Percentiles rank a stretch among this genome's conserved stretches.
Conservation (phyloP, 2,797 vertebrate species). For the Xerus rutilus region DNA sequence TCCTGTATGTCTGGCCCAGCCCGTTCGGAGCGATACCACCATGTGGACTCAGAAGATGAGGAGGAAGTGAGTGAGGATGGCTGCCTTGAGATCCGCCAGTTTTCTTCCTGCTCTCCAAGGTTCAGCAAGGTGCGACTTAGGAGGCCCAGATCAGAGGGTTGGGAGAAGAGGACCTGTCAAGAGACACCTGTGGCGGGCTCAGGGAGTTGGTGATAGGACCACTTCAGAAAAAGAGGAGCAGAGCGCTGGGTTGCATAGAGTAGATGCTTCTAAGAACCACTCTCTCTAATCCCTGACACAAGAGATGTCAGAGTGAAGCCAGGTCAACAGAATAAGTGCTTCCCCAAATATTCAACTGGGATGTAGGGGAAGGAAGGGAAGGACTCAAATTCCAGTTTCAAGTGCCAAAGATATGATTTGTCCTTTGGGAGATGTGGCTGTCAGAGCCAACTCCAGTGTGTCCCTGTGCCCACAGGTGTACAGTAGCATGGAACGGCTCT, state of each 20-base stretch:
- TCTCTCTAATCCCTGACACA: background rate
- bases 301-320: background rate
- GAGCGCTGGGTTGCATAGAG: background rate
- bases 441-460: background rate
- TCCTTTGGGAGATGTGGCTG: background rate
- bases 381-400: background rate
- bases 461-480: slow-evolving; percentile 91
- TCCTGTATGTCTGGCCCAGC: slow-evolving; percentile 87
- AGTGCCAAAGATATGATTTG: background rate
- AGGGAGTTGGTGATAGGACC: background rate
- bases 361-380: background rate
- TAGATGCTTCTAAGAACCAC: background rate
- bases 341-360: background rate
- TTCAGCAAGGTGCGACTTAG: slow-evolving; percentile 94
- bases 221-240: background rate
- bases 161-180: background rate
- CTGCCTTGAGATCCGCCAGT: slow-evolving; percentile 96
- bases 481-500: slow-evolving; percentile 98
- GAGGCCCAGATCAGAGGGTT: background rate
- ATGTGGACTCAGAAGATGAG: slow-evolving; percentile 97
- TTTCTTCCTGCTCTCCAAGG: slow-evolving; percentile 97
- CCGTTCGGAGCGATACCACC: slow-evolving; percentile 96
- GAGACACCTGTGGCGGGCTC: background rate
- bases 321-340: background rate
- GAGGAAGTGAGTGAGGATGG: slow-evolving; percentile 98